Percentiles rank a stretch among this genome's conserved stretches.
Conservation (phyloP, 2,888 invertebrate genomes). For the Scrobipalpa atriplicella region DNA sequence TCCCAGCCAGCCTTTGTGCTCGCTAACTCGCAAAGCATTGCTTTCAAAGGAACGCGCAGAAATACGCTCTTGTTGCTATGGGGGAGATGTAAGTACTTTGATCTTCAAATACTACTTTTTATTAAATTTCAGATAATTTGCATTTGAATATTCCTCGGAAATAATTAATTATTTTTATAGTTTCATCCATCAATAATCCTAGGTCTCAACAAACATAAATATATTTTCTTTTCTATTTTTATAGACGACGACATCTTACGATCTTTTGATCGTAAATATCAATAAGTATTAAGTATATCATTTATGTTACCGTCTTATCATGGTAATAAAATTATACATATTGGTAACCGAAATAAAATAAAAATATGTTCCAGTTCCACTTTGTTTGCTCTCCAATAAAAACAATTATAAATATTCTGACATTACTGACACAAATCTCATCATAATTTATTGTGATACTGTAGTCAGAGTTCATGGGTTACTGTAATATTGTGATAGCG, state of each 20-base stretch:
- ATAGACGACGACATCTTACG: too few relatives aligned
- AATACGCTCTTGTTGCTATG: neutral
- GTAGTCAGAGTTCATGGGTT: neutral
- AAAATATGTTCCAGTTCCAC: neutral
- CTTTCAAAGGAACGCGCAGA: slow-evolving; percentile 2
- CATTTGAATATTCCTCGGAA: too few relatives aligned
- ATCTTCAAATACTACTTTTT: neutral
- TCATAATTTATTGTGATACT: neutral
- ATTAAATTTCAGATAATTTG: neutral
- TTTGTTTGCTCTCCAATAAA: neutral
- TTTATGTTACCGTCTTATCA: too few relatives aligned
- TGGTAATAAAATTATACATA: too few relatives aligned
- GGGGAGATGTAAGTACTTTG: neutral
- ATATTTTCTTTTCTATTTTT: too few relatives aligned
- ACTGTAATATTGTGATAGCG: neutral
- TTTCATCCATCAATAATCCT: too few relatives aligned
- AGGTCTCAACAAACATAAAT: too few relatives aligned
- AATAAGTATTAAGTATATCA: too few relatives aligned
- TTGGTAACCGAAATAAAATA: neutral
- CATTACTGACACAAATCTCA: slow-evolving; percentile 8
- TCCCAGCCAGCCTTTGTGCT: neutral
- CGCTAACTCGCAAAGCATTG: neutral
- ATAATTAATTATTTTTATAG: too few relatives aligned
- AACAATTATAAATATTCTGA: neutral
- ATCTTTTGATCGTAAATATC: too few relatives aligned